phyloP scores from a whole-genome alignment of 1,140 invertebrate genomes.

The Drosophila murphyi region DNA sequence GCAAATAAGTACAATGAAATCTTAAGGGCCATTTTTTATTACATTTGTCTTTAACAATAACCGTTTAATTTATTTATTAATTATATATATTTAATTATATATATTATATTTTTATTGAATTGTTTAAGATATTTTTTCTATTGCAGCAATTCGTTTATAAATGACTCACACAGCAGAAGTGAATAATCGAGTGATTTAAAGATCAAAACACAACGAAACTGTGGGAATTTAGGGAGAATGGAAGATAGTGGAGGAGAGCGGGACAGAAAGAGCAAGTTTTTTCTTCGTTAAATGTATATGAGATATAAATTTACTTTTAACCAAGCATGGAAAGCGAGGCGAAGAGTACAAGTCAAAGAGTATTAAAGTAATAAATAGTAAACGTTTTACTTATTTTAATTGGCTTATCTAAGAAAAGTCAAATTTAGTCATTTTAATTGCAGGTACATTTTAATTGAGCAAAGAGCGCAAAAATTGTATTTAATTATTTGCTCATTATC shows the following conservation, averaged over 20 bases:
- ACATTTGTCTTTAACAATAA: not conserved
- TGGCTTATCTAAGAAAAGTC: not conserved
- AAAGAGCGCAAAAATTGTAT: constrained; percentile 4
- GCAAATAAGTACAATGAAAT: not conserved
- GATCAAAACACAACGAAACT: too few species aligned
- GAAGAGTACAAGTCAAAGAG: not conserved
- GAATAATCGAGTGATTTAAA: too few species aligned
- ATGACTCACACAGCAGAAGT: too few species aligned
- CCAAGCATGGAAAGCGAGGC: not conserved
- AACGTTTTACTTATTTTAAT: not conserved
- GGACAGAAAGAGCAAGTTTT: not conserved
- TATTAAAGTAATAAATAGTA: too few species aligned
- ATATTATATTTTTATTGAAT: too few species aligned
- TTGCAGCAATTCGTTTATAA: too few species aligned
- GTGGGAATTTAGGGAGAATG: too few species aligned
- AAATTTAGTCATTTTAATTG: not conserved
- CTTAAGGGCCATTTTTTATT: not conserved
- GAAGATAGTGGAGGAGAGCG: too few species aligned
- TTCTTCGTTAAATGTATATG: too few species aligned
- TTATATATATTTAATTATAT: too few species aligned
- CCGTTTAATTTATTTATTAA: too few species aligned
- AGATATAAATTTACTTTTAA: not conserved
- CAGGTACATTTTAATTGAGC: not conserved
- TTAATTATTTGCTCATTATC: constrained; percentile 31
- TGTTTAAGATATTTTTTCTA: too few species aligned